A percentile compares a stretch with the other conserved stretches of the same genome.
Evolutionary conservation across 2,113 vertebrate genomes (phyloP).

Genomic region (Atractosteus spatula): DNA sequence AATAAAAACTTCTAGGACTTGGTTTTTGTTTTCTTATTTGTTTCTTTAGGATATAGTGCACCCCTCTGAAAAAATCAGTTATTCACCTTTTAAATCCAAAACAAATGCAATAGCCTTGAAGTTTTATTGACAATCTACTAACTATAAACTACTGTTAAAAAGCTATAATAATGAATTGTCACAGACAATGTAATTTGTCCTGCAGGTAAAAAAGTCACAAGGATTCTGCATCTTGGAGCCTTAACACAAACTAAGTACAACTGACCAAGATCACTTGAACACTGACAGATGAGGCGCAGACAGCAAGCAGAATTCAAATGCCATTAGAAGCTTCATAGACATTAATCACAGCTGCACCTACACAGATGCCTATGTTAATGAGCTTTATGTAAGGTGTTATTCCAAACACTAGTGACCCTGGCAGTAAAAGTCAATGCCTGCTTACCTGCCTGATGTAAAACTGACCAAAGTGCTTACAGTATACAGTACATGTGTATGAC

Average conservation of each 20-base stretch:
- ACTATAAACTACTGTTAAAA: too few species aligned
- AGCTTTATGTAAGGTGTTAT: conserved; percentile 30
- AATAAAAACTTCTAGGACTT: too few species aligned
- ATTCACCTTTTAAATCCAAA: too few species aligned
- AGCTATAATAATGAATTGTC: too few species aligned
- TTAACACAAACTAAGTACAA: conserved; percentile 15
- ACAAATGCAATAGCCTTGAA: too few species aligned
- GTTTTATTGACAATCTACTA: too few species aligned
- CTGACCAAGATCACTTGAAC: conserved; percentile 25
- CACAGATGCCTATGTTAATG: conserved; percentile 31
- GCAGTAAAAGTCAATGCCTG: not conserved
- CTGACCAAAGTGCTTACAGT: too few species aligned
- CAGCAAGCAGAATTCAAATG: conserved; percentile 29
- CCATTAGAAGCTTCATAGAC: conserved; percentile 27
- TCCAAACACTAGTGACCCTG: conserved; percentile 15
- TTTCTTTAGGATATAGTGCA: too few species aligned
- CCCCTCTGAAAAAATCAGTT: too few species aligned
- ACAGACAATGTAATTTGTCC: conserved; percentile 30
- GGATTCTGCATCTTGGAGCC: conserved; percentile 20
- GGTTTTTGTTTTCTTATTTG: too few species aligned
- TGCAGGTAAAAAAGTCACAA: conserved; percentile 36
- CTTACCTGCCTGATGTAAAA: conserved; percentile 11
- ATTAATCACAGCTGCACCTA: conserved; percentile 29
- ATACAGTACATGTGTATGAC: too few species aligned
- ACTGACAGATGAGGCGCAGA: conserved; percentile 35